Base-by-base conservation (phyloP, 2,113 vertebrate species). In the Microcebus lehilahytsara region DNA sequence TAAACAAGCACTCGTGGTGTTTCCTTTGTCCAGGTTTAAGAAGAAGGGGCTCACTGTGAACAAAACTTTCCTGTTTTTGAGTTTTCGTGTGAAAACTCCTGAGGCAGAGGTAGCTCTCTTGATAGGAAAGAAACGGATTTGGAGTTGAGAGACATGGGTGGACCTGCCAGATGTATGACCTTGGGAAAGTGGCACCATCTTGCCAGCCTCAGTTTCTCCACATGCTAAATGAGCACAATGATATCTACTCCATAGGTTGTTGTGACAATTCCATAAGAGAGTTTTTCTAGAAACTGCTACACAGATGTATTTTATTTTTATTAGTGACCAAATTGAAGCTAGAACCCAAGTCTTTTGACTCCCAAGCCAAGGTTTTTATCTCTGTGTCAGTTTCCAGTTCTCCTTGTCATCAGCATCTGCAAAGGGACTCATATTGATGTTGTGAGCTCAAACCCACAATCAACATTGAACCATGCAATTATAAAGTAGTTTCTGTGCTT, bases 1-100 rank as follows among this genome's bases (percentile, higher is more conserved):
- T 5, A 3, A 79, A 34, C 40, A 74, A 78, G 30, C 5, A 40
- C 9, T 1, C 30, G 20, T 19, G 9, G 17, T 46, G 34, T 72
- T 93, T 94, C 77, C 71, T 91, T 93, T n/a, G 23, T 67, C 89
- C 9, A 34, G 34, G 17, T 67, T 90, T 94, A 27, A 69, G 71
- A 93, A 69, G 37, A 95, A 91, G 22, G 46, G 14, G 3, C 20
- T 75, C 81, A 19, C 49, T 16, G 0, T 49, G 37, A 40, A 37
- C 27, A 9, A 84, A 93, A 46, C 46, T 46, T 46, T 46, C 46
- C 1, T 46, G 46, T 46, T 46, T 46, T 46, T 46, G 46, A 46
- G 46, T 46, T 46, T 46, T 46, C 8, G 22, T 53, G 9, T 84
- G 34, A 37, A 79, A 79, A 89, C 20, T 93, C 58, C 75, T n/a